phyloP scores from a whole-genome alignment of 2,113 vertebrate species.

The Oenanthe oenanthe region DNA sequence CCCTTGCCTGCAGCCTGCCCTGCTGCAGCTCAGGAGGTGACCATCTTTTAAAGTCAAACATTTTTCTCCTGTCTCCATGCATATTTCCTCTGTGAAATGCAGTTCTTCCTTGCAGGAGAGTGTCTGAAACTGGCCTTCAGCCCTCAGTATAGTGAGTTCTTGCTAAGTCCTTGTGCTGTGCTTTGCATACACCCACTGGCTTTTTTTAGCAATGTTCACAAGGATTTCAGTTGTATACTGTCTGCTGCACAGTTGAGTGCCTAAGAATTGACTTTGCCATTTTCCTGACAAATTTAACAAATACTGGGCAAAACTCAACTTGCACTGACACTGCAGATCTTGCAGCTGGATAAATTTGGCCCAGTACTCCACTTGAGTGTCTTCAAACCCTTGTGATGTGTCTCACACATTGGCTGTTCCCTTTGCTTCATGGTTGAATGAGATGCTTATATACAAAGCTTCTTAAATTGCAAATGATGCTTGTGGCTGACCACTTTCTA shows the following conservation, averaged over 20 bases:
- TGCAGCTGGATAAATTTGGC: constrained; percentile 16
- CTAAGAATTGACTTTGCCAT: background rate
- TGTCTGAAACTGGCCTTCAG: background rate
- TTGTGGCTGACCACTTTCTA: background rate
- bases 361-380: background rate
- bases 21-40: background rate
- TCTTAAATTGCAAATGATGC: background rate
- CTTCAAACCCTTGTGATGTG: background rate
- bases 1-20: background rate
- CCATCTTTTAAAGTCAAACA: background rate
- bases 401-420: background rate
- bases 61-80: background rate
- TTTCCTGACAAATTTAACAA: constrained; percentile 19
- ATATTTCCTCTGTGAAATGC: background rate
- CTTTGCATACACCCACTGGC: background rate
- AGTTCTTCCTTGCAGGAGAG: background rate
- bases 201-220: background rate
- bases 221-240: background rate
- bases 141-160: background rate
- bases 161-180: background rate
- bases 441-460: background rate
- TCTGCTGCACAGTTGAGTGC: background rate
- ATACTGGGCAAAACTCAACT: background rate
- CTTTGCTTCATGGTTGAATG: background rate
- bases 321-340: background rate